Base-by-base conservation (phyloP, 2,888 invertebrate genomes). In the Drosophila heteroneura region DNA sequence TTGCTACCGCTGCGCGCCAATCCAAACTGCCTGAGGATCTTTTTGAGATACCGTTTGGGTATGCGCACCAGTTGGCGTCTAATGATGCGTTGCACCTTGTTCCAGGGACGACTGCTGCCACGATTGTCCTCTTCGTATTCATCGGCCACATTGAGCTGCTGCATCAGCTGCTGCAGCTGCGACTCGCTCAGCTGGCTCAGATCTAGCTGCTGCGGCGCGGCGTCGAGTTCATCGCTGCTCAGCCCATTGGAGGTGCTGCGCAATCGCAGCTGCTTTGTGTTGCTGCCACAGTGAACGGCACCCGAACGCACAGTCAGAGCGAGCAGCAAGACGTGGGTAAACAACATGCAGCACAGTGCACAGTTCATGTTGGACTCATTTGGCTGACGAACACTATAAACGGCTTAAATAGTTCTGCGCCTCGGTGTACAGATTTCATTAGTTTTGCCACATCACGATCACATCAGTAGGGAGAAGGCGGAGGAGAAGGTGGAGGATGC, bases 71-170 rank as follows among this genome's bases (percentile, higher is more conserved):
- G 32, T 44, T 90, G 91, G 2, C 91, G 81, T 1, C 76, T 72
- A 2, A 90, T 75, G 33, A 91, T 81, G 22, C 90, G 83, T 53
- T 88, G 85, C 26, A 91, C 69, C 53, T 70, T 78, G 33, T 79
- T 83, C 91, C 91, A 90, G 16, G 88, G 90, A 0, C 89, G 79
- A 39, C 79, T 79, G 60, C 70, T 78, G 22, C 86, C 89, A 0
- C 90, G 76, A 64, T 78, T 47, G 26, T 84, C 83, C 12, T 83
- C 79, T 0, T 69, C 76, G 9, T 57, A 28, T 6, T 51, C 56
- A 26, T 61, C 14, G 7, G 59, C 47, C 1, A 26, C 30, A 10
- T 79, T 35, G 30, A 83, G 30, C 53, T 87, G 79, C 26, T 83
- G 77, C 59, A 66, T 57, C 16, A 89, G 56, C 14, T 76, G 76